phyloP scores from a whole-genome alignment of 2,797 vertebrate species.

The Calcarius lapponicus region DNA sequence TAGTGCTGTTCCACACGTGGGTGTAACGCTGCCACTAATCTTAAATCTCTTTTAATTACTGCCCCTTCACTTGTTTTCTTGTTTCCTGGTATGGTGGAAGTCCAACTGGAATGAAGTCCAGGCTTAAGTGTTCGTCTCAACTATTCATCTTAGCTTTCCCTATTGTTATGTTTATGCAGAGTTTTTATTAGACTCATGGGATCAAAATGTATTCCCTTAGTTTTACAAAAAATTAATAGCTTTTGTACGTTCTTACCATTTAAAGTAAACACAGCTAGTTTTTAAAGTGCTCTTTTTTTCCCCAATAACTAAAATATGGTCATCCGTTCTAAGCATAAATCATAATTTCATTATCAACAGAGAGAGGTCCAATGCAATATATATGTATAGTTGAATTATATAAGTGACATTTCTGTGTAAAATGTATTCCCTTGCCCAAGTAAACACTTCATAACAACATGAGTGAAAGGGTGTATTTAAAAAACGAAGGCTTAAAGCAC shows the following conservation, averaged over 20 bases:
- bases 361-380: conserved; percentile 6
- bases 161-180: conserved; percentile 59
- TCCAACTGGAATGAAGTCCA: neutral
- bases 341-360: conserved; percentile 62
- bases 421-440: conserved; percentile 39
- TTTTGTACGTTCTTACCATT: conserved; percentile 20
- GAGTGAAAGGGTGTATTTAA: conserved; percentile 47
- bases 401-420: conserved; percentile 13
- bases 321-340: conserved; percentile 20
- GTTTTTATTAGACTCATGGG: conserved; percentile 62
- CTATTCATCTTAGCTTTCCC: conserved; percentile 37
- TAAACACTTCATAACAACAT: conserved; percentile 53
- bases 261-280: conserved; percentile 17
- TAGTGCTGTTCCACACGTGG: neutral
- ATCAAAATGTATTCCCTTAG: conserved; percentile 42
- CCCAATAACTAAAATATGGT: neutral
- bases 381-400: conserved; percentile 18
- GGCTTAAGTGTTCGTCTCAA: conserved; percentile 34
- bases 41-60: conserved; percentile 34
- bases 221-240: conserved; percentile 41
- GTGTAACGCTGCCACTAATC: neutral
- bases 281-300: conserved; percentile 25
- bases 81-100: conserved; percentile 26
- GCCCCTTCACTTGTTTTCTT: conserved; percentile 5
- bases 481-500: conserved; percentile 38